These are phyloP conservation scores for Sceliomorpha sp. DNA, from an alignment of 2,888 invertebrate species.

Conservation along the genomic window DNA sequence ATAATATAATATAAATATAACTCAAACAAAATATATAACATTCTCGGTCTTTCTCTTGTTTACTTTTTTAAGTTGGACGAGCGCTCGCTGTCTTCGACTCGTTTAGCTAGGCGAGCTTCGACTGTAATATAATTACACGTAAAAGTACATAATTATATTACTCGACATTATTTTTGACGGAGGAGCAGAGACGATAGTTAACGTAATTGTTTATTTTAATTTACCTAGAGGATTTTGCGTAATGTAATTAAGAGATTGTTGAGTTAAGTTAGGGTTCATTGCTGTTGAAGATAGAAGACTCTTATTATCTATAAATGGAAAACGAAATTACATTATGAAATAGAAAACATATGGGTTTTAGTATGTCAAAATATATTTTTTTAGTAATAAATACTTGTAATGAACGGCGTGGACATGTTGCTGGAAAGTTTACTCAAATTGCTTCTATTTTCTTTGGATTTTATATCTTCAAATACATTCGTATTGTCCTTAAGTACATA, in stretches of 20 bases:
- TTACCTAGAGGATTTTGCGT: conserved; percentile 76
- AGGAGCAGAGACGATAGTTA: too few species aligned
- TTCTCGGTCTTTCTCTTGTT: too few species aligned
- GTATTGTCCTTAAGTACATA: conserved; percentile 88
- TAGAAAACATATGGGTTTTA: background rate
- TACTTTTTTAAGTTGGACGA: too few species aligned
- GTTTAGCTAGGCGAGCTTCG: too few species aligned
- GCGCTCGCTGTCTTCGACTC: too few species aligned
- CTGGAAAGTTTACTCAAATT: conserved; percentile 81
- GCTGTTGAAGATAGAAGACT: conserved; percentile 22
- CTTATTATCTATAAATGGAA: conserved; percentile 30
- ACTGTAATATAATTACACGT: too few species aligned
- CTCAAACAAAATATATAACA: too few species aligned
- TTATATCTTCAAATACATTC: conserved; percentile 86
- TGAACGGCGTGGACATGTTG: conserved; percentile 85
- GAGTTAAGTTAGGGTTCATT: conserved; percentile 27
- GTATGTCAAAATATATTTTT: background rate
- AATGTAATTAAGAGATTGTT: conserved; percentile 64
- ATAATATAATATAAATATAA: too few species aligned
- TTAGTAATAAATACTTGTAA: conserved; percentile 66
- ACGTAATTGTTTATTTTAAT: too few species aligned
- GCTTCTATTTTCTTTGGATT: conserved; percentile 65
- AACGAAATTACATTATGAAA: background rate
- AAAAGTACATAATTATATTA: too few species aligned
- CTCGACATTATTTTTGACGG: too few species aligned